phyloP scores from a whole-genome alignment of 2,888 invertebrate genomes.

The Drosophila mayaguana region DNA sequence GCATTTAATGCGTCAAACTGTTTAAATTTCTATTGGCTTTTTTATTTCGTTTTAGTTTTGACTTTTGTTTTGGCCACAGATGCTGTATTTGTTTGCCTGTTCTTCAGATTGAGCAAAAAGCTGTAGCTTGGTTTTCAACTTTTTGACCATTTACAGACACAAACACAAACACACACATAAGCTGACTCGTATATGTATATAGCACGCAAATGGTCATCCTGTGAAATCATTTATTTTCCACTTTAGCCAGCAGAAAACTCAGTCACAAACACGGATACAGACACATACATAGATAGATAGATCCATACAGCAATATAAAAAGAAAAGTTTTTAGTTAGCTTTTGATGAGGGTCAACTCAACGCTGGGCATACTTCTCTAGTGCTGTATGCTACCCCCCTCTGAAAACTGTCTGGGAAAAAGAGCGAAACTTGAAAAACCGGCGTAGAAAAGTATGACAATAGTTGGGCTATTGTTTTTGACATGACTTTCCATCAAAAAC shows the following conservation, averaged over 20 bases:
- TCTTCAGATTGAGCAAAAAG: constrained; percentile 63
- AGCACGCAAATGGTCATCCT: constrained; percentile 78
- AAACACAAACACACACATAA: not conserved
- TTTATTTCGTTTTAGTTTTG: constrained; percentile 57
- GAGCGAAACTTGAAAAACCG: constrained; percentile 3
- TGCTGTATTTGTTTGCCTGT: constrained; percentile 47
- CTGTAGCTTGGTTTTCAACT: constrained; percentile 76
- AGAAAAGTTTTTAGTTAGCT: constrained; percentile 80
- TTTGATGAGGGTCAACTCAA: constrained; percentile 80
- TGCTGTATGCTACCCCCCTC: constrained; percentile 20
- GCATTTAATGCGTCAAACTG: constrained; percentile 80
- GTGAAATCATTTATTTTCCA: constrained; percentile 81
- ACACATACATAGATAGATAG: constrained; percentile 4
- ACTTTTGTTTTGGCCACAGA: constrained; percentile 76
- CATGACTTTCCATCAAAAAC: constrained; percentile 81
- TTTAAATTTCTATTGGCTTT: constrained; percentile 79
- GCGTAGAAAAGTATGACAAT: constrained; percentile 63
- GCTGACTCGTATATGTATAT: constrained; percentile 11
- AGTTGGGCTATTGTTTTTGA: constrained; percentile 79
- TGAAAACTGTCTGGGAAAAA: constrained; percentile 6
- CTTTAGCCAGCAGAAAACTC: constrained; percentile 74
- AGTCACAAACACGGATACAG: constrained; percentile 22
- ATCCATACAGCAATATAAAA: constrained; percentile 57
- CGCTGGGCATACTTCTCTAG: constrained; percentile 75
- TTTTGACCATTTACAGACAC: constrained; percentile 57